Evolutionary conservation across 1,140 invertebrate genomes (phyloP), one percentile per base, ranked within the genome.

Genomic region (Procambarus clarkii): DNA sequence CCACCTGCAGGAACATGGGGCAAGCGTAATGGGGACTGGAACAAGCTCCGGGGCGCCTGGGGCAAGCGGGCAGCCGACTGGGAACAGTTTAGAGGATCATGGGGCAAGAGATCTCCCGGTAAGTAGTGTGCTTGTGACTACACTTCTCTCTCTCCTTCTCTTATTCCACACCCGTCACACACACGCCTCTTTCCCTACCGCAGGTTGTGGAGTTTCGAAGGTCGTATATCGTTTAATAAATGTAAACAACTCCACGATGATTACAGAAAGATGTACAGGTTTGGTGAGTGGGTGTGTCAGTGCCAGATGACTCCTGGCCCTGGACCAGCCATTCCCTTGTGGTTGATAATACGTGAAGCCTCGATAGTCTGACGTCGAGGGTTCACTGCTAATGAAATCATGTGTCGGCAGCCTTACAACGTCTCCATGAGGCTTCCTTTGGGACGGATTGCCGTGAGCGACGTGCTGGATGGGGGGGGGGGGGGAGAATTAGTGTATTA

Each of bases 71-170:
- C 54, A 11, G 24, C 81, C 54, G 88, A 91, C 82, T 91, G 88
- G 88, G 24, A 24, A 50, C 82, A 91, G 21, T 85, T 91, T 69
- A n/a, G 76, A 45, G 88, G 88, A 18, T 85, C 88, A 11, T 91
- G 88, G 88, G 88, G 88, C 71, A 91, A 91, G 74, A 77, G 88
- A 76, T 34, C 82, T 78, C 46, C 74, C 74, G 88, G 88, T 91
- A 71, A 69, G 88, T 78, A 13, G 34, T 34, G 34, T 34, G 34
- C 34, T 34, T 34, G 34, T 34, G 34, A 34, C 34, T 34, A 34
- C 34, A 34, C 34, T 34, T 34, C 34, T 34, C 34, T 34, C 34
- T 34, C 34, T 34, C 34, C 34, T 34, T 1, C 34, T 34, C 34
- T 34, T 34, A 34, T 34, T 34, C 34, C 34, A 34, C 34, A 0